A percentile compares a stretch with the other conserved stretches of the same genome.
Evolutionary conservation across 2,888 invertebrate genomes (phyloP).

Genomic region (Papilio demoleus): DNA sequence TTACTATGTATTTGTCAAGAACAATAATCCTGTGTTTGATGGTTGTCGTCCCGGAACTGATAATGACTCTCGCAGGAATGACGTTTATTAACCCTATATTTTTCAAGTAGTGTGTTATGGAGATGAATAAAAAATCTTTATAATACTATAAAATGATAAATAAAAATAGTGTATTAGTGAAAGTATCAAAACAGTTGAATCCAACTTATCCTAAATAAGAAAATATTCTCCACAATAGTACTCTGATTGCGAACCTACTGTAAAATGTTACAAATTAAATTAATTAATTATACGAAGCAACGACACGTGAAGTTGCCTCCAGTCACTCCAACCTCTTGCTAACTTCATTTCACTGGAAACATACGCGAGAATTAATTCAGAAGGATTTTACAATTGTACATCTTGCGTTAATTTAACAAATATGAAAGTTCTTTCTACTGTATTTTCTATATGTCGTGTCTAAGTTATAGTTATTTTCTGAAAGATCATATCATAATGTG

Average conservation of each 20-base stretch:
- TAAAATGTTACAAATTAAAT: neutral
- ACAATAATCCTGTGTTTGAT: no score
- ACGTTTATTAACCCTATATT: no score
- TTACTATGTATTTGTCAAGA: no score
- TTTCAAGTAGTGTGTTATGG: no score
- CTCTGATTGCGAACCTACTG: neutral
- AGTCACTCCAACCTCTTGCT: slow-evolving; percentile 6
- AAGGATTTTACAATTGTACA: neutral
- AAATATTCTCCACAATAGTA: neutral
- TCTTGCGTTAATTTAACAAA: neutral
- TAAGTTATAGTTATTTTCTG: no score
- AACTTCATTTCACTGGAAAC: slow-evolving; percentile 11
- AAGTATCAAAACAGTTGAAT: neutral
- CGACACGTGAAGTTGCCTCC: slow-evolving; percentile 17
- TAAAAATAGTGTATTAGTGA: no score
- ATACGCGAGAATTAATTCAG: slow-evolving; percentile 7
- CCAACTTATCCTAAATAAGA: neutral
- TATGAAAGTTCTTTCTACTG: neutral
- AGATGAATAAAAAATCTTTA: no score
- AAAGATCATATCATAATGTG: no score
- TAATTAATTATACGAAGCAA: slow-evolving; percentile 31
- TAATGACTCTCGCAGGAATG: no score
- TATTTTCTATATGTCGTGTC: neutral
- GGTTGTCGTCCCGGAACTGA: no score
- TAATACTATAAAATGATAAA: no score